Evolutionary conservation across 2,113 vertebrate genomes (phyloP).

Genomic region (Bettongia penicillata): DNA sequence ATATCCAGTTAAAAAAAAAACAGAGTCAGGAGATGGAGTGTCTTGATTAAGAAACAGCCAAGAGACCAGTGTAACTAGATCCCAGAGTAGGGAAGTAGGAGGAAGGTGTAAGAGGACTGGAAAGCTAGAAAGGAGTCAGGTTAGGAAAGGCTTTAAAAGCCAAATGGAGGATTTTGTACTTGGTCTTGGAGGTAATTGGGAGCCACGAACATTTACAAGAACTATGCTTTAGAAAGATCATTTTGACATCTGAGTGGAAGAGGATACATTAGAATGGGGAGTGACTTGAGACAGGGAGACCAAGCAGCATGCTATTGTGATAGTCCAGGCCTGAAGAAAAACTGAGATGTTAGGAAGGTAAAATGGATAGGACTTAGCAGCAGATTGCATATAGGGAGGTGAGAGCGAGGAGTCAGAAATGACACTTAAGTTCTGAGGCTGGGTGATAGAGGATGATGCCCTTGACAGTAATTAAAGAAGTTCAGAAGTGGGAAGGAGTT

Average conservation of each 20-base stretch:
- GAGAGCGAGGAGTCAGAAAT: not conserved
- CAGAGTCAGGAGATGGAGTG: not conserved
- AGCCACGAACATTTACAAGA: not conserved
- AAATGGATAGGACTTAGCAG: not conserved
- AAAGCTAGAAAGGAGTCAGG: not conserved
- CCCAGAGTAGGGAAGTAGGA: not conserved
- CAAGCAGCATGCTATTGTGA: not conserved
- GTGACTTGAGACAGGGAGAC: not conserved
- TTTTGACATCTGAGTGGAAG: not conserved
- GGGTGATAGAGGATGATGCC: not conserved
- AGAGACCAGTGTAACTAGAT: not conserved
- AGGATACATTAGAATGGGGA: not conserved
- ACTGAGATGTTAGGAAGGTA: not conserved
- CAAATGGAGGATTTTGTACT: not conserved
- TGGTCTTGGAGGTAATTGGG: not conserved
- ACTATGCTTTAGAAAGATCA: not conserved
- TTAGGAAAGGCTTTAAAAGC: not conserved
- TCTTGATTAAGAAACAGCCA: not conserved
- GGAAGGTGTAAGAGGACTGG: not conserved
- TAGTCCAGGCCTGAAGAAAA: not conserved
- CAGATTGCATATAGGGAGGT: not conserved
- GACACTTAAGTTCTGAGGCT: not conserved
- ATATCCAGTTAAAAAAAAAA: not conserved
- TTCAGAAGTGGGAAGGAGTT: not conserved
- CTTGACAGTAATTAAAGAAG: not conserved